Evolutionary conservation across 2,888 invertebrate species (phyloP), one percentile per base, ranked within the genome.

Genomic region (Acleris cristana): DNA sequence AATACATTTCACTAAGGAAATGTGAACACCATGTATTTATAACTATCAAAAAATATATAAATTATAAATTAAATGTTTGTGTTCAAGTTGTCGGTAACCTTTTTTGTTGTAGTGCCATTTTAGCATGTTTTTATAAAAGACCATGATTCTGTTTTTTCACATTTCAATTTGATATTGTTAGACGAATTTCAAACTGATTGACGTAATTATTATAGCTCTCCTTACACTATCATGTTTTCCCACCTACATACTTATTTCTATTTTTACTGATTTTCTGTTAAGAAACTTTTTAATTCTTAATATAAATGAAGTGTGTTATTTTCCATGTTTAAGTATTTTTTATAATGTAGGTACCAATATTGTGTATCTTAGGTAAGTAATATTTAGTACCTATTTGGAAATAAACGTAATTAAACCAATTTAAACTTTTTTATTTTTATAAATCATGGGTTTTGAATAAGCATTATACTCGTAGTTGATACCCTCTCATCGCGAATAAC

Each of bases 1-100:
- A 78, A 94, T 97, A 78, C 96, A 96, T 78, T 96, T 94, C 81
- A 94, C 95, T 40, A 96, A 96, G 84, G 95, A 95, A 55, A 94
- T 94, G 89, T 94, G 92, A 87, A 74, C 64, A 48, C 12, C 51
- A 10, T 51, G 21, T 51, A 51, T 21, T 51, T 51, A 21, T 10
- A 51, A 51, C 21, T 12, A 18, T 51, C 21, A 12, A 14, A 12
- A 40, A 48, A 34, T 48, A 52, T 63, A 66, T 57, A 58, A 58
- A 58, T n/a, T 30, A 34, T 61, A 58, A 67, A 58, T 49, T 51
- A 52, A 62, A 48, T 54, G 14, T 63, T 54, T 58, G 57, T 53
- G 30, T 30, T 56, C 30, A 57, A 58, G 60, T 26, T 49, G 19
- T 56, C 57, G 34, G 57, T 53, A 61, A 64, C 53, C 30, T 65